Base-by-base conservation (phyloP, 2,888 invertebrate genomes). In the Frankliniella fusca region DNA sequence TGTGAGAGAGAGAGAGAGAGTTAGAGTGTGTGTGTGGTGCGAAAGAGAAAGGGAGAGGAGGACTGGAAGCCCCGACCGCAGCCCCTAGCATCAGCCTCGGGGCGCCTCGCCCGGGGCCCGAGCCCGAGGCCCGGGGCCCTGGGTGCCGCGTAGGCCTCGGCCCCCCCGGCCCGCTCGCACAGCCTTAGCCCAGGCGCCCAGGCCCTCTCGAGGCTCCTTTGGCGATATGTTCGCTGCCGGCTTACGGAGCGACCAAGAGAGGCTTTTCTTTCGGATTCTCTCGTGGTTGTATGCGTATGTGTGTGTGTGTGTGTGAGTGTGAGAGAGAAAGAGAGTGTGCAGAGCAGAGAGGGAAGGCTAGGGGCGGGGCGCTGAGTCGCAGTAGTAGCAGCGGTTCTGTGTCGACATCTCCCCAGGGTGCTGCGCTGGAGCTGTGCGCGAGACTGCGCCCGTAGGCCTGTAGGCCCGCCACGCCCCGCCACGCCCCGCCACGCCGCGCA, bases 151-250 rank as follows among this genome's bases (percentile, higher is more conserved):
- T n/a, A n/a, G n/a, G n/a, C n/a, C n/a, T n/a, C n/a, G n/a, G n/a
- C n/a, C n/a, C n/a, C n/a, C n/a, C n/a, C n/a, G n/a, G n/a, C n/a
- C n/a, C n/a, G n/a, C n/a, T n/a, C n/a, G n/a, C n/a, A n/a, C n/a
- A n/a, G n/a, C n/a, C n/a, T n/a, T n/a, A n/a, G n/a, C n/a, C n/a
- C n/a, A n/a, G n/a, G n/a, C n/a, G n/a, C n/a, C n/a, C n/a, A n/a
- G n/a, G n/a, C n/a, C n/a, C n/a, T n/a, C n/a, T n/a, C n/a, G 38
- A 38, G 38, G 38, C 38, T 38, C 3, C 38, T 38, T 2, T 9
- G 70, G 70, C 70, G n/a, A 70, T 70, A 70, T 70, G 70, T 70
- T 70, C 70, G 20, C 23, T 70, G 70, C 70, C 70, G 23, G 70
- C 70, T 70, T 70, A 70, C 23, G n/a, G n/a, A 20, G 70, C 11